Evolutionary conservation across 1,140 invertebrate species (phyloP).

Genomic region (Drosophila truncata): DNA sequence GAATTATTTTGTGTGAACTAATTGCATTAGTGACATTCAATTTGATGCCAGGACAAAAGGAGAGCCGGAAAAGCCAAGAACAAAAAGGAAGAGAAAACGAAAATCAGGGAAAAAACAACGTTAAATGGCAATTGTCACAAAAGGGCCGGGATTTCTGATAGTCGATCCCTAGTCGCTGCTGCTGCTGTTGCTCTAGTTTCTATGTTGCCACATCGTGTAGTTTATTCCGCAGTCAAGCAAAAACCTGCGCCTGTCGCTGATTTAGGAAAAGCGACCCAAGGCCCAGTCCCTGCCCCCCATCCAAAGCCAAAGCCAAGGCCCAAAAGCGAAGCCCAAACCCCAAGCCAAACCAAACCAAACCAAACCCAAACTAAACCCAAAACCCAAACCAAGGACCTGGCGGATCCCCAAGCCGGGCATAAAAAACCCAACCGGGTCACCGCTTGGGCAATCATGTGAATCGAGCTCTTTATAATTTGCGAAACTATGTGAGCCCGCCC

Average conservation of each 20-base stretch:
- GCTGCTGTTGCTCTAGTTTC: slow-evolving; percentile 46
- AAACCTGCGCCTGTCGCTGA: slow-evolving; percentile 70
- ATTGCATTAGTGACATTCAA: slow-evolving; percentile 85
- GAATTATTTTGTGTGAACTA: slow-evolving; percentile 84
- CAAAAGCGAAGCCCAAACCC: slow-evolving; percentile 23
- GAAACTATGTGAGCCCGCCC: slow-evolving; percentile 70
- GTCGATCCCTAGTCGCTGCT: slow-evolving; percentile 44
- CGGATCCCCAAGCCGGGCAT: slow-evolving; percentile 28
- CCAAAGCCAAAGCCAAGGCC: slow-evolving; percentile 19
- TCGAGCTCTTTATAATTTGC: slow-evolving; percentile 83
- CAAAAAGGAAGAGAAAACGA: slow-evolving; percentile 9
- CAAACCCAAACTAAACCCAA: slow-evolving; percentile 17
- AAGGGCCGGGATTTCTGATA: slow-evolving; percentile 44
- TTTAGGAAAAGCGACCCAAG: slow-evolving; percentile 63
- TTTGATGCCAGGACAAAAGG: slow-evolving; percentile 58
- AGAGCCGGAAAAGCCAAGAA: slow-evolving; percentile 1
- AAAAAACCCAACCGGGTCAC: slow-evolving; percentile 45
- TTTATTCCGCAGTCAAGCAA: slow-evolving; percentile 75
- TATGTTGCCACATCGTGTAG: slow-evolving; percentile 45
- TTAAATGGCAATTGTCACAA: slow-evolving; percentile 80
- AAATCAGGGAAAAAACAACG: slow-evolving; percentile 47
- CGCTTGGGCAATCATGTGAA: slow-evolving; percentile 84
- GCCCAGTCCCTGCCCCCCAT: slow-evolving; percentile 7
- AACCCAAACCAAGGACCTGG: slow-evolving; percentile 1
- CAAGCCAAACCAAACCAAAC: slow-evolving; percentile 6